Conservation (phyloP, 1,140 invertebrate genomes). For the Psilanteris sp. region DNA sequence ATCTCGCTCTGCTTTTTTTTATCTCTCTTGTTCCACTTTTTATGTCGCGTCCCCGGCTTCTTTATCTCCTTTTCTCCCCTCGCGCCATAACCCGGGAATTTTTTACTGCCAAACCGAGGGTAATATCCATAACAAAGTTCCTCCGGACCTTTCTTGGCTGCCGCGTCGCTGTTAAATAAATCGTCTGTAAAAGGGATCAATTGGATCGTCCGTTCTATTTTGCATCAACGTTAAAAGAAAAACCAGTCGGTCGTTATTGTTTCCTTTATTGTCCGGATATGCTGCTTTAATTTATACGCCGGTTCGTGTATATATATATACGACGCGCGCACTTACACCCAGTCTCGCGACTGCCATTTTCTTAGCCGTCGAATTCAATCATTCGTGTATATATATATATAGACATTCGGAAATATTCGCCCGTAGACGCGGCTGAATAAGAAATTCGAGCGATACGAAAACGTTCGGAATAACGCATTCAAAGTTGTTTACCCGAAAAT, state of each 20-base stretch:
- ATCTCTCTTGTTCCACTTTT: conserved; percentile 51
- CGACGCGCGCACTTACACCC: background rate
- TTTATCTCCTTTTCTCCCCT: conserved; percentile 55
- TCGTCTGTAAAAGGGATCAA: conserved; percentile 53
- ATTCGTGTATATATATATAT: no score
- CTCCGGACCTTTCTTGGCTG: conserved; percentile 26
- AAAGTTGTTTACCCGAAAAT: conserved; percentile 15
- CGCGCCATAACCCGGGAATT: conserved; percentile 40
- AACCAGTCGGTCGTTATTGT: conserved; percentile 20
- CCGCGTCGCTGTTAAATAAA: conserved; percentile 48
- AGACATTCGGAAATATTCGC: conserved; percentile 7
- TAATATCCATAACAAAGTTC: conserved; percentile 62
- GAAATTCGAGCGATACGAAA: conserved; percentile 3
- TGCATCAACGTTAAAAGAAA: conserved; percentile 24
- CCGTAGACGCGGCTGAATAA: conserved; percentile 3
- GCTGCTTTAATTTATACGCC: no score
- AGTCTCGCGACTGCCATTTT: no score
- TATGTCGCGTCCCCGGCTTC: conserved; percentile 39
- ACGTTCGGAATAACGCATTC: conserved; percentile 5
- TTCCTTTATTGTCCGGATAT: conserved; percentile 8
- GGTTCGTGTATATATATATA: no score
- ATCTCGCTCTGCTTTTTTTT: conserved; percentile 26
- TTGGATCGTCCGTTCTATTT: conserved; percentile 33
- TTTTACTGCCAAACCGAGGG: conserved; percentile 58
- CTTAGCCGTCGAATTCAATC: conserved; percentile 25